Base-by-base conservation (phyloP, 2,888 invertebrate species). In the Furcula furcula region DNA sequence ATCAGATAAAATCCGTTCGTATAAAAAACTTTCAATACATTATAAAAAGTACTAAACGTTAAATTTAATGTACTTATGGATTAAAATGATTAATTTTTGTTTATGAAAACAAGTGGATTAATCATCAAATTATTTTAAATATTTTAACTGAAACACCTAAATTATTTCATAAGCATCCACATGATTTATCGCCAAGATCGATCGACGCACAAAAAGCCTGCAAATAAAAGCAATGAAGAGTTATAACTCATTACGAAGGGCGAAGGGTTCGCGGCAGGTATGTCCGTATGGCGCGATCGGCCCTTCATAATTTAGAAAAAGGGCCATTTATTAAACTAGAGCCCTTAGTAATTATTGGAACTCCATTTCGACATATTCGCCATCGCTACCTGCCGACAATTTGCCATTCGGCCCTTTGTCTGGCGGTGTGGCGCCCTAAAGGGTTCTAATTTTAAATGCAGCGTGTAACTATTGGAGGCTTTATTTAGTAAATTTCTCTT, bases 401-500 rank as follows among this genome's bases (percentile, higher is more conserved):
- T 88, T 82, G 87, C 83, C 82, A 87, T 84, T 86, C 76, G 82
- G 74, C 74, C 71, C 79, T 80, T 88, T 88, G 87, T 88, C 79
- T 85, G 87, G 69, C 86, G 83, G 87, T 77, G 86, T 86, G 88
- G 88, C 87, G 87, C 87, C 87, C 88, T 78, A 88, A 88, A 88
- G 88, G 88, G 88, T 85, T 88, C 76, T 79, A 86, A 88, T 87
- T 87, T 78, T 82, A 85, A 88, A 88, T 86, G 82, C 77, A 73
- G 66, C 87, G 83, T 88, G 83, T 88, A 88, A 88, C 86, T 78
- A 87, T 86, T 77, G 65, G 55, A 61, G 70, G 80, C 72, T 82
- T 87, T 82, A 84, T 87, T 79, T n/a, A 69, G 74, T 76, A 77
- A 87, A 83, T 84, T 86, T 86, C 84, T 86, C 72, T 87, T 86